Evolutionary conservation across 2,797 vertebrate genomes (phyloP), one percentile per base, ranked within the genome.

Genomic region (Chaenodraco wilsoni): DNA sequence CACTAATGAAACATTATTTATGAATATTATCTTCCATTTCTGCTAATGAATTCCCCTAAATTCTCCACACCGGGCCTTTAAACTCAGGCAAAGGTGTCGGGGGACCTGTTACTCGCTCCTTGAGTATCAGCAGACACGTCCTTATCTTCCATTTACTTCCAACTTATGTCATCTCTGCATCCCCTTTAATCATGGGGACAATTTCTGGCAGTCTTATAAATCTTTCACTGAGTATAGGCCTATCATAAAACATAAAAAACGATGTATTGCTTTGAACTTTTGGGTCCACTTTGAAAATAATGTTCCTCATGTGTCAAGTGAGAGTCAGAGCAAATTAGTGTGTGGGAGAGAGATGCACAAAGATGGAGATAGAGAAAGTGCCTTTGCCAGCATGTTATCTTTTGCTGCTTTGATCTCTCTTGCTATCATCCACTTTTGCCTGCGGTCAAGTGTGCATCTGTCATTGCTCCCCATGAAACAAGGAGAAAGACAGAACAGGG

Each of bases 401-500:
- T 78, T 74, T 66, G 27, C 50, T 64, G 69, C 82, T 91, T 87
- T 90, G 81, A 88, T 90, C 76, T 81, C 65, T 54, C 57, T 59
- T 69, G 79, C 82, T 81, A 82, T 85, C 84, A 83, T 85, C 78
- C 65, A 51, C 79, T 82, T 72, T 77, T 0, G 79, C 90, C 85
- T 0, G 61, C 46, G 77, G 86, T 86, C 81, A 85, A 89, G 83
- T 85, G 74, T 63, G 76, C 76, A 86, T 85, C 89, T 91, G 89
- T 86, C 85, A 85, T 56, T 37, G 50, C 81, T 83, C 76, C 83
- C 81, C 69, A 10, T 63, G 84, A 90, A 87, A 90, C 84, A 76
- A 65, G 71, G 57, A 84, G 83, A 74, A 77, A 75, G 80, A 83
- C 76, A 84, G 76, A 87, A 67, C 16, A 41, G 65, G 75, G 78